These are phyloP conservation scores for Andrena praecox DNA, from an alignment of 2,888 invertebrate species.

Conservation along the genomic window DNA sequence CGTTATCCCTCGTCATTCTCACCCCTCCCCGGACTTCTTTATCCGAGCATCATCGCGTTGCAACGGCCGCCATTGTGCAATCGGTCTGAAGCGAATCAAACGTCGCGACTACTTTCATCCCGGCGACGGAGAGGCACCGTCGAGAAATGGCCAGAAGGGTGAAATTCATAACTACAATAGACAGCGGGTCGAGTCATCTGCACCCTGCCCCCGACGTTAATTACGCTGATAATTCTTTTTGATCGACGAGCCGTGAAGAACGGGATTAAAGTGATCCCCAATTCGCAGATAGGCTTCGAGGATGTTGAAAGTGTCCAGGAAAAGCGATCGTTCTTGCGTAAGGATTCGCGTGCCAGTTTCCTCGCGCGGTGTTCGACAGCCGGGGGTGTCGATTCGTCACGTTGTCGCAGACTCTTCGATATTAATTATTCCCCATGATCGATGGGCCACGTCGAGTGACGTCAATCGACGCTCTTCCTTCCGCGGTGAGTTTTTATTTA, in stretches of 20 bases:
- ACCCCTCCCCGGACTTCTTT: constrained; percentile 61
- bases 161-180: not conserved
- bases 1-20: constrained; percentile 63
- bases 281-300: not conserved
- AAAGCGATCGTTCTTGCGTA: not conserved
- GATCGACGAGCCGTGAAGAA: constrained; percentile 17
- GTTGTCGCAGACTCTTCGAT: not conserved
- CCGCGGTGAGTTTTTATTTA: constrained; percentile 19
- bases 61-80: constrained; percentile 44
- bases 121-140: not conserved
- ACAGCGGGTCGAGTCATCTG: not conserved
- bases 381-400: not conserved
- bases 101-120: constrained; percentile 21
- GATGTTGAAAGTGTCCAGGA: not conserved
- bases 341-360: not conserved
- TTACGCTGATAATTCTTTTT: not conserved
- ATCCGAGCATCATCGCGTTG: constrained; percentile 51
- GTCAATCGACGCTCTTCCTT: not conserved
- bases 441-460: constrained; percentile 12
- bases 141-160: constrained; percentile 18
- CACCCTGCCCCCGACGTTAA: not conserved
- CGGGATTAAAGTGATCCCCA: constrained; percentile 13
- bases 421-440: constrained; percentile 24
- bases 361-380: not conserved
- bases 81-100: constrained; percentile 66